Evolutionary conservation across 2,888 invertebrate species (phyloP).

Genomic region (Idaea biselata): DNA sequence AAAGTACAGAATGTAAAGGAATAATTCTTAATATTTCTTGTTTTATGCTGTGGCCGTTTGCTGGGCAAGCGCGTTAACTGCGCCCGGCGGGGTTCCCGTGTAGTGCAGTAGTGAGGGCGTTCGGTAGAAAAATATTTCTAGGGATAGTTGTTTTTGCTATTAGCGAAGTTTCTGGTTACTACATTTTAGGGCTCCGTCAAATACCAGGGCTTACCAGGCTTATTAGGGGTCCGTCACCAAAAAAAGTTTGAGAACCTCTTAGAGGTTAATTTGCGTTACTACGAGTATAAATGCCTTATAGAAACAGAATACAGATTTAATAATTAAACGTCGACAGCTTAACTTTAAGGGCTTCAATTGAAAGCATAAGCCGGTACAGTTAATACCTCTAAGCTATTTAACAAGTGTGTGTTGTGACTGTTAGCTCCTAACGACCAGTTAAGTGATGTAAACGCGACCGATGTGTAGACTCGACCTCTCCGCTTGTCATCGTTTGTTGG

Average conservation of each 20-base stretch:
- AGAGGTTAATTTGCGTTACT: not conserved
- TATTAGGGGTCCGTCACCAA: no score
- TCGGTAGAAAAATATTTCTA: no score
- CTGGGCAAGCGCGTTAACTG: no score
- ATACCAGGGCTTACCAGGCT: no score
- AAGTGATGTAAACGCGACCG: not conserved
- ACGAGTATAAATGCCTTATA: not conserved
- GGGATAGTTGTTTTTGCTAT: no score
- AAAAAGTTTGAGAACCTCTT: not conserved
- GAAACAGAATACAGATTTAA: not conserved
- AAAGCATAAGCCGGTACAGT: not conserved
- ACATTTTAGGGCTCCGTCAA: no score
- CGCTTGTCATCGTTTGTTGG: not conserved
- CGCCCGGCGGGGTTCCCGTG: no score
- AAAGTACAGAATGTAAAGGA: no score
- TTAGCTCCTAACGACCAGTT: not conserved
- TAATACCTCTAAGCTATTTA: not conserved
- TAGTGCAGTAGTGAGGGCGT: no score
- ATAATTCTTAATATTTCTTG: no score
- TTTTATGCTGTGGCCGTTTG: no score
- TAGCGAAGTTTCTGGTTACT: no score
- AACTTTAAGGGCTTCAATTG: not conserved
- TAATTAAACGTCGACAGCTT: not conserved
- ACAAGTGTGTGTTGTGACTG: not conserved
- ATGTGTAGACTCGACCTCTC: not conserved